Percentiles rank a stretch among this genome's conserved stretches.
phyloP scores from a whole-genome alignment of 2,113 vertebrate species.

The Mandrillus leucophaeus region DNA sequence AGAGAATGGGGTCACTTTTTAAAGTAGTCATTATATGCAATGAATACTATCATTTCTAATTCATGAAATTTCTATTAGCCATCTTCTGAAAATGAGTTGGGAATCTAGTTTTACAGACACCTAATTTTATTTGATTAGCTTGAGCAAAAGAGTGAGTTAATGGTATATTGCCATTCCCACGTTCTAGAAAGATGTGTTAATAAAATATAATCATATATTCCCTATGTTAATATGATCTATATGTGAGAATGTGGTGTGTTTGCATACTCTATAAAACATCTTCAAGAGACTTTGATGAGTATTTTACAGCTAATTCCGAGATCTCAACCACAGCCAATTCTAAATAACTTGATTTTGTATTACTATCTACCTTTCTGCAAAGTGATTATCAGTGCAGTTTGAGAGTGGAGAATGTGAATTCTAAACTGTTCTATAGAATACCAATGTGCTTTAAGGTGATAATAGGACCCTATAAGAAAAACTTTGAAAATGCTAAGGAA shows the following conservation, averaged over 20 bases:
- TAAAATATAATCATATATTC: slow-evolving; percentile 51
- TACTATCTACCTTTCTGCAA: slow-evolving; percentile 22
- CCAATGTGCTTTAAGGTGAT: background rate
- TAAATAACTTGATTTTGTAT: slow-evolving; percentile 48
- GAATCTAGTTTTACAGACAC: slow-evolving; percentile 54
- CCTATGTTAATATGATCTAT: slow-evolving; percentile 49
- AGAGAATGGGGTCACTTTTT: background rate
- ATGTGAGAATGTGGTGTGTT: slow-evolving; percentile 35
- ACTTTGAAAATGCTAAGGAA: background rate
- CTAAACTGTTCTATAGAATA: background rate
- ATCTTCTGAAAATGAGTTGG: slow-evolving; percentile 56
- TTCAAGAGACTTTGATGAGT: slow-evolving; percentile 48
- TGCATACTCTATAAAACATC: slow-evolving; percentile 49
- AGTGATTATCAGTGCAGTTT: slow-evolving; percentile 11
- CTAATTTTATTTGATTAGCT: slow-evolving; percentile 60
- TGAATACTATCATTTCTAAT: slow-evolving; percentile 49
- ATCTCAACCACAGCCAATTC: background rate
- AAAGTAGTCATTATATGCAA: background rate
- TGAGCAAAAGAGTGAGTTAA: slow-evolving; percentile 55
- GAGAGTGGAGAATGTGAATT: background rate
- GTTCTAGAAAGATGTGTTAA: slow-evolving; percentile 51
- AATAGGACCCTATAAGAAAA: background rate
- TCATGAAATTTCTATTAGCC: slow-evolving; percentile 37
- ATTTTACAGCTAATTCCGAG: slow-evolving; percentile 56
- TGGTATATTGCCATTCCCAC: slow-evolving; percentile 46